These are phyloP conservation scores for Lates japonicus DNA, from an alignment of 2,797 vertebrate species.

Conservation along the genomic window DNA sequence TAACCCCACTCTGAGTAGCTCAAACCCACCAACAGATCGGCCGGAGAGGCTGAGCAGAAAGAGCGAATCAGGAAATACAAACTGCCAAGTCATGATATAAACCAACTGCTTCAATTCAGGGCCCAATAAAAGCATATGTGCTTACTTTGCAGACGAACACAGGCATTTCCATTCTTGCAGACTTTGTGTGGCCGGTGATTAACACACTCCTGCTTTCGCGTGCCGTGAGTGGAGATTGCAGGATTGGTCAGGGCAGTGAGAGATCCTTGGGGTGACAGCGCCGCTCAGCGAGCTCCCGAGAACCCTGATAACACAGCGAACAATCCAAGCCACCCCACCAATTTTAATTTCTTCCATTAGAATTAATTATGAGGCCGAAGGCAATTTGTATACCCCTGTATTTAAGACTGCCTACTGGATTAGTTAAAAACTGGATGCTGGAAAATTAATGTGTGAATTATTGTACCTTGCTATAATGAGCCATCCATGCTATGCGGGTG, in stretches of 20 bases:
- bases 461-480: conserved; percentile 90
- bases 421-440: conserved; percentile 94
- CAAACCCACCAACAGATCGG: conserved; percentile 64
- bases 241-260: conserved; percentile 78
- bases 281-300: conserved; percentile 85
- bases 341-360: conserved; percentile 91
- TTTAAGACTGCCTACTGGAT: conserved; percentile 91
- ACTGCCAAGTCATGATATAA: conserved; percentile 16
- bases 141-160: conserved; percentile 38
- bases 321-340: conserved; percentile 88
- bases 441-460: conserved; percentile 91
- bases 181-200: conserved; percentile 26
- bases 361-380: conserved; percentile 91
- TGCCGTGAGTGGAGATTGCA: conserved; percentile 56
- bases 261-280: conserved; percentile 88
- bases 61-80: conserved; percentile 35
- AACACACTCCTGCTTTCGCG: conserved; percentile 39
- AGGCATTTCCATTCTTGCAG: conserved; percentile 44
- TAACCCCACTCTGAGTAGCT: conserved; percentile 56
- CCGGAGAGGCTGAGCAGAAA: conserved; percentile 38
- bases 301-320: conserved; percentile 84
- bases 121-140: conserved; percentile 1
- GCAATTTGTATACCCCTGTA: conserved; percentile 89
- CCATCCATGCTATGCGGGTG: conserved; percentile 87
- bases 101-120: conserved; percentile 36